These are phyloP conservation scores for Tetraodon nigroviridis DNA, from an alignment of 2,113 vertebrate genomes.

Conservation along the genomic window DNA sequence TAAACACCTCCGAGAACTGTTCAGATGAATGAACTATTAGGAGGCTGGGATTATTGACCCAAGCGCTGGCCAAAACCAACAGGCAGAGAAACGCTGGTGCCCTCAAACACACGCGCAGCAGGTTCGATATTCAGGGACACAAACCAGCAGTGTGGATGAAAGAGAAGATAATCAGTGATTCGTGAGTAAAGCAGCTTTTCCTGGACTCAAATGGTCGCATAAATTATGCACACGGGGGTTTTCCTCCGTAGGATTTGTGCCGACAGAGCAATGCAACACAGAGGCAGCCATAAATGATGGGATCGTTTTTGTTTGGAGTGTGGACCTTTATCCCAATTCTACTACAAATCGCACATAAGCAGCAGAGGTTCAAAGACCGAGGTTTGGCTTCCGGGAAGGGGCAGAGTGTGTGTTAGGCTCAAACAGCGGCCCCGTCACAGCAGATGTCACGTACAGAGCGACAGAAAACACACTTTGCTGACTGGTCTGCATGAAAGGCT, in stretches of 20 bases:
- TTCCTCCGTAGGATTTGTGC: conserved; percentile 30
- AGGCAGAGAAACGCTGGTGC: background rate
- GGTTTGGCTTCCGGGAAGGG: conserved; percentile 34
- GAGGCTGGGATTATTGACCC: conserved; percentile 11
- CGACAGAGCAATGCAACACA: conserved; percentile 36
- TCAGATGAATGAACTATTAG: conserved; percentile 27
- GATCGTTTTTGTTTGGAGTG: conserved; percentile 32
- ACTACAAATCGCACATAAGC: background rate
- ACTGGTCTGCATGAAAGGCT: no score
- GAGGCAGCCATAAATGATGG: conserved; percentile 30
- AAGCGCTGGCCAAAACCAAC: background rate
- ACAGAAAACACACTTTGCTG: no score
- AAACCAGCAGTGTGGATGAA: conserved; percentile 5
- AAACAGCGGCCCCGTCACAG: conserved; percentile 19
- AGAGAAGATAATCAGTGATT: conserved; percentile 26
- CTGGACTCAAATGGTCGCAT: conserved; percentile 20
- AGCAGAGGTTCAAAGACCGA: conserved; percentile 12
- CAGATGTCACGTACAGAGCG: background rate
- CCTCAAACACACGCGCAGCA: background rate
- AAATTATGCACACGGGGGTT: conserved; percentile 47
- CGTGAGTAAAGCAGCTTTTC: conserved; percentile 31
- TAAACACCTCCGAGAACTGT: conserved; percentile 21
- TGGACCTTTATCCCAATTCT: conserved; percentile 9
- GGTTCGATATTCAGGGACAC: background rate
- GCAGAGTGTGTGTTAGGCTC: conserved; percentile 47